These are phyloP conservation scores for Nannobrachium achirus DNA, from an alignment of 2,113 vertebrate species.

Conservation along the genomic window DNA sequence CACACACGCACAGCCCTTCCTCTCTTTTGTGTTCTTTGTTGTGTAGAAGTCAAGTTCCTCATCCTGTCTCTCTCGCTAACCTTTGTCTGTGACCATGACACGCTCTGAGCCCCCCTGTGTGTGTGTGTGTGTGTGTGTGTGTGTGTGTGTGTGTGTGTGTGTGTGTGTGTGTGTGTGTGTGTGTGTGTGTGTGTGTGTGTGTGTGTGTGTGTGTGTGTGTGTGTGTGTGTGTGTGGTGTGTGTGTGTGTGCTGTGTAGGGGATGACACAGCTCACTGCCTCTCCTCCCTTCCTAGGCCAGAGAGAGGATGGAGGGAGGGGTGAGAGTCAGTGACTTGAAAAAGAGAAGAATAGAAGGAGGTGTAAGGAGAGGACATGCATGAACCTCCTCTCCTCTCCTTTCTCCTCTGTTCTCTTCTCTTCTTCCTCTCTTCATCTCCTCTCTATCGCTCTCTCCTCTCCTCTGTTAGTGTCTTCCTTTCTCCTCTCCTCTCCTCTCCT, in stretches of 20 bases:
- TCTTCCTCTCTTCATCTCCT: background rate
- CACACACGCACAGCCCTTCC: background rate
- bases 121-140: conserved; percentile 10
- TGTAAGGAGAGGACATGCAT: background rate
- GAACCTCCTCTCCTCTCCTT: background rate
- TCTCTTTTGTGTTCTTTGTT: conserved; percentile 58
- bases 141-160: conserved; percentile 15
- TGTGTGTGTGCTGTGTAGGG: background rate
- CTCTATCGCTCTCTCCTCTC: too few species aligned
- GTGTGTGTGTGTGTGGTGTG: background rate
- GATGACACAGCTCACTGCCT: conserved; percentile 59
- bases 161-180: conserved; percentile 43
- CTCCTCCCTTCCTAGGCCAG: conserved; percentile 18
- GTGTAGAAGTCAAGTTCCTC: conserved; percentile 77
- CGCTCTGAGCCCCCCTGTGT: conserved; percentile 33
- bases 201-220: conserved; percentile 5
- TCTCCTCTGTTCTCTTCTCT: background rate
- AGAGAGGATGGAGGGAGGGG: conserved; percentile 5
- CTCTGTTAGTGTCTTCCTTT: too few species aligned
- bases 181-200: conserved; percentile 31
- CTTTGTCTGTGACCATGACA: conserved; percentile 74
- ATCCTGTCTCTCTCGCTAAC: conserved; percentile 61
- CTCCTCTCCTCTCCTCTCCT: background rate
- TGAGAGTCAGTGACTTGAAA: background rate
- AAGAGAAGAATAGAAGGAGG: background rate